These are phyloP conservation scores for Sebastiscus tertius DNA, from an alignment of 2,797 vertebrate species.

Conservation along the genomic window DNA sequence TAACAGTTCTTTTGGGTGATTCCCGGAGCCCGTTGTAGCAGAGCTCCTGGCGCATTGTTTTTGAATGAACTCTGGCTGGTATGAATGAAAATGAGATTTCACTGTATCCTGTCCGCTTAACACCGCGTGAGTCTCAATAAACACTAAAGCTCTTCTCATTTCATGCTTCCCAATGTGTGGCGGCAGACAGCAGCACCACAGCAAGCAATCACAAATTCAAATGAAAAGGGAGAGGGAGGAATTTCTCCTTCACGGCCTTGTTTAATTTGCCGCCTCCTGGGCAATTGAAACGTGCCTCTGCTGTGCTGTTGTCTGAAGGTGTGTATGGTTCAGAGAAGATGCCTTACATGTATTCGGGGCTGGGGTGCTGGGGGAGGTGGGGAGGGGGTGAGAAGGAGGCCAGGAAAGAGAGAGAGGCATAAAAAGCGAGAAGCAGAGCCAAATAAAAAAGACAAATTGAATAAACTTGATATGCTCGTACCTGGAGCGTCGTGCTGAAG, in stretches of 20 bases:
- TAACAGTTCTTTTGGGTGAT: background rate
- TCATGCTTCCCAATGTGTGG: slow-evolving; percentile 74
- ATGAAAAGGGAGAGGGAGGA: slow-evolving; percentile 65
- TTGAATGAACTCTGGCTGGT: slow-evolving; percentile 53
- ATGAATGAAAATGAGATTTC: slow-evolving; percentile 68
- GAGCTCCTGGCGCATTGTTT: slow-evolving; percentile 46
- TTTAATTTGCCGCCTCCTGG: slow-evolving; percentile 76
- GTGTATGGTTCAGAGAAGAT: slow-evolving; percentile 37
- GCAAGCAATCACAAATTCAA: slow-evolving; percentile 73
- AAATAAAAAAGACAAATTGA: slow-evolving; percentile 59
- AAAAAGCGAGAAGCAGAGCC: background rate
- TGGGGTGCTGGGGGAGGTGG: background rate
- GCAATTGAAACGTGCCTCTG: slow-evolving; percentile 57
- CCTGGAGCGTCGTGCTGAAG: slow-evolving; percentile 46
- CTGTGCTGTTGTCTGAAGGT: slow-evolving; percentile 62
- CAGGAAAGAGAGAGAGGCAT: background rate
- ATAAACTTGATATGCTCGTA: slow-evolving; percentile 44
- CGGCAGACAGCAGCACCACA: slow-evolving; percentile 54
- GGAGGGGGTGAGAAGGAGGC: background rate
- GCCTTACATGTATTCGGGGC: slow-evolving; percentile 54
- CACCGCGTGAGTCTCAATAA: slow-evolving; percentile 64
- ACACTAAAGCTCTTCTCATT: slow-evolving; percentile 69
- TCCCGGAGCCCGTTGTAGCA: slow-evolving; percentile 17
- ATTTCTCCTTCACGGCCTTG: slow-evolving; percentile 62
- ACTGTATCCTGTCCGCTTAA: slow-evolving; percentile 64